Percentiles rank a stretch among this genome's conserved stretches.
These are phyloP conservation scores for Dreissena polymorpha DNA, from an alignment of 1,140 invertebrate genomes.

Conservation along the genomic window DNA sequence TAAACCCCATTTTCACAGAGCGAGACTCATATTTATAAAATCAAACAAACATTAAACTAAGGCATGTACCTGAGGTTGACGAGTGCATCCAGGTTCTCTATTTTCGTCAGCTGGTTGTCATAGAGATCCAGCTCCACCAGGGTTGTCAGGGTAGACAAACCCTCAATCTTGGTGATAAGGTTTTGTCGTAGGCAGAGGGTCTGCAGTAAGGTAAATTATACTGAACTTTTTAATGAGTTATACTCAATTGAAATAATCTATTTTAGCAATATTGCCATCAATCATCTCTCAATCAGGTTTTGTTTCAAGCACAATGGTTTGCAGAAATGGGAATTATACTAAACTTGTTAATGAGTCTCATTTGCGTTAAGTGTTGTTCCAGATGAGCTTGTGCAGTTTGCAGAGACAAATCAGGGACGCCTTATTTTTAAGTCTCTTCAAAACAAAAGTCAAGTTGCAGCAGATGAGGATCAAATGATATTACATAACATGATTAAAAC, in stretches of 20 bases:
- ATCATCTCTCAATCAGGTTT: background rate
- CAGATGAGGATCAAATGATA: background rate
- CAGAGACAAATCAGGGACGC: too few relatives aligned
- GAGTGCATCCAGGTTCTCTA: constrained; percentile 76
- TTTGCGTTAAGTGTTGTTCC: too few relatives aligned
- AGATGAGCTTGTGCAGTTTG: too few relatives aligned
- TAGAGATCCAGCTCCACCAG: constrained; percentile 93
- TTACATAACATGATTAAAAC: background rate
- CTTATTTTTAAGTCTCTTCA: too few relatives aligned
- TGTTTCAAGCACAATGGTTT: too few relatives aligned
- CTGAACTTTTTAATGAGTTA: background rate
- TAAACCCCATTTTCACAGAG: too few relatives aligned
- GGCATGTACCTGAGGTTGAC: constrained; percentile 92
- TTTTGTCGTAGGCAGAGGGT: constrained; percentile 95
- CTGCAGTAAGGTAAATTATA: constrained; percentile 79
- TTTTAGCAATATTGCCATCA: constrained; percentile 3
- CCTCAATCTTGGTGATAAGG: constrained; percentile 93
- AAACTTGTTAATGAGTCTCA: too few relatives aligned
- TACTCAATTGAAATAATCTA: background rate
- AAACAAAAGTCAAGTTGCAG: too few relatives aligned
- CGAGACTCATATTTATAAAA: too few relatives aligned
- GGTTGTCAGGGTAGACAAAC: constrained; percentile 66
- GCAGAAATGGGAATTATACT: too few relatives aligned
- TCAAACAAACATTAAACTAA: too few relatives aligned
- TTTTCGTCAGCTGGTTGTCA: constrained; percentile 88